A percentile compares a stretch with the other conserved stretches of the same genome.
phyloP scores from a whole-genome alignment of 2,113 vertebrate genomes.

The Chloropsis cyanopogon region DNA sequence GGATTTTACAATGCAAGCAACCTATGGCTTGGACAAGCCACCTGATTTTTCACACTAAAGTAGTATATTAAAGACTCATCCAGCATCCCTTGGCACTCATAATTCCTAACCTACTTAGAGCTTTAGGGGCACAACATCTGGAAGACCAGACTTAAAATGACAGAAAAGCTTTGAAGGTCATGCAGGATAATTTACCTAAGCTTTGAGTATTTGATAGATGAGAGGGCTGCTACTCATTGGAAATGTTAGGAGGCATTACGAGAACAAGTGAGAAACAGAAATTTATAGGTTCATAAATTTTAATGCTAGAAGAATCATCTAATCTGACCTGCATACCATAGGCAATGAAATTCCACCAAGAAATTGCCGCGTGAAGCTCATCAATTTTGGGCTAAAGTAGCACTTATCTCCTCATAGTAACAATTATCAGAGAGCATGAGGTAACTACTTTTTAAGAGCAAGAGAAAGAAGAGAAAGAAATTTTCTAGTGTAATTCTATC shows the following conservation, averaged over 20 bases:
- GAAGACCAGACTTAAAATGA: not conserved
- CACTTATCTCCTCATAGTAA: not conserved
- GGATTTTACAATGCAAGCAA: not conserved
- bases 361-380: not conserved
- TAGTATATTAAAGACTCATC: not conserved
- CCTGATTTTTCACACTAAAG: not conserved
- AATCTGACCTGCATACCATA: not conserved
- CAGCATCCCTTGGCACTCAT: not conserved
- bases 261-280: slow-evolving; percentile 34
- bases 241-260: not conserved
- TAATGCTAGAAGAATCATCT: slow-evolving; percentile 4
- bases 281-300: slow-evolving; percentile 33
- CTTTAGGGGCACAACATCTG: slow-evolving; percentile 4
- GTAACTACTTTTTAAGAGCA: not conserved
- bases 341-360: not conserved
- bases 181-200: slow-evolving; percentile 28
- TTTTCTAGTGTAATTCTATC: not conserved
- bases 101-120: not conserved
- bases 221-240: not conserved
- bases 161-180: slow-evolving; percentile 35
- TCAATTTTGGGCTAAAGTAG: slow-evolving; percentile 2
- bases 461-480: not conserved
- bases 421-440: not conserved
- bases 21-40: not conserved
- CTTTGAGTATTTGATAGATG: not conserved